Conservation (phyloP, 2,113 vertebrate genomes). For the Dissostichus mawsoni region DNA sequence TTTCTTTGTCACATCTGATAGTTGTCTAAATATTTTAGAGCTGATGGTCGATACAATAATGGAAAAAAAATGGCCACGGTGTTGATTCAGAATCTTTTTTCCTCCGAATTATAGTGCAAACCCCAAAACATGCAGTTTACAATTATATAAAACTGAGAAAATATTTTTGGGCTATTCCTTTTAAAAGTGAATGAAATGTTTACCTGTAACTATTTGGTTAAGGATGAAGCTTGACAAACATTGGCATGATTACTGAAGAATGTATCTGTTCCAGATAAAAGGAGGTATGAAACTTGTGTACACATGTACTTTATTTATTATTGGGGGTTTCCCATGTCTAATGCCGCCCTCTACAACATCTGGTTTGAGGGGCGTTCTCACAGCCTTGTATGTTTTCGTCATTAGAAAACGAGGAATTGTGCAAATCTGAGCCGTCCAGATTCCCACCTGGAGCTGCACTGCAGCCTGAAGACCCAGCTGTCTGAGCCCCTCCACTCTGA, state of each 20-base stretch:
- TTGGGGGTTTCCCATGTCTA: slow-evolving; percentile 1
- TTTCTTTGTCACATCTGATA: not conserved
- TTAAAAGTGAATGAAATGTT: too few relatives aligned
- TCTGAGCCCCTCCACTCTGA: slow-evolving; percentile 34
- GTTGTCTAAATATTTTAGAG: not conserved
- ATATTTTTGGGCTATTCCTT: too few relatives aligned
- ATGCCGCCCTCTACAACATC: slow-evolving; percentile 31
- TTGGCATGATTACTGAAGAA: not conserved
- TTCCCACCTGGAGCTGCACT: slow-evolving; percentile 47
- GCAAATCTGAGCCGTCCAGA: slow-evolving; percentile 27
- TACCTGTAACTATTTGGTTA: too few relatives aligned
- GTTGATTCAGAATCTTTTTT: too few relatives aligned
- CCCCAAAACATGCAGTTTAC: too few relatives aligned
- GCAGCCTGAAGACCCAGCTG: slow-evolving; percentile 35
- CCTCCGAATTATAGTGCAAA: too few relatives aligned
- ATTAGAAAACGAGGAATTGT: slow-evolving; percentile 25
- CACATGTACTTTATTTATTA: not conserved
- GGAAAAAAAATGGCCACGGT: not conserved
- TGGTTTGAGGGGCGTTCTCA: slow-evolving; percentile 22
- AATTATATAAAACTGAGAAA: too few relatives aligned
- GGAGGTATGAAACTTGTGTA: not conserved
- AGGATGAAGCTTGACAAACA: not conserved
- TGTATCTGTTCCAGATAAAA: not conserved
- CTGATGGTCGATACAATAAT: not conserved
- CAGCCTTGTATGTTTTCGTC: slow-evolving; percentile 30